Conservation (phyloP, 2,113 vertebrate genomes). For the Vulpes vulpes region DNA sequence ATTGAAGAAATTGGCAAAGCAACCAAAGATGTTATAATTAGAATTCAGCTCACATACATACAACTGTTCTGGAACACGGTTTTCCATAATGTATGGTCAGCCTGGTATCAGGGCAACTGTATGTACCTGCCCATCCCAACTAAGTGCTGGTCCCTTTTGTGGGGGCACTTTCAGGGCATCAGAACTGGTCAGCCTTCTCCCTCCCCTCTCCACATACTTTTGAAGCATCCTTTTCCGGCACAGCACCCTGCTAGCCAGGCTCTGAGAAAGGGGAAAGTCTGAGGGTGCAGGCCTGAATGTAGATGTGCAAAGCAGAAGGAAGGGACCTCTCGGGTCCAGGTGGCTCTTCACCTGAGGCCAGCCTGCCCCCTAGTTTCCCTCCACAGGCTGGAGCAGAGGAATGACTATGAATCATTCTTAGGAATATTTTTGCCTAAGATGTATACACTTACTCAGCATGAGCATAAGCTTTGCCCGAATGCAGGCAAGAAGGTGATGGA, state of each 20-base stretch:
- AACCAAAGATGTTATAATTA: not conserved
- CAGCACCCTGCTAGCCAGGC: not conserved
- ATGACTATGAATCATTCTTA: conserved; percentile 47
- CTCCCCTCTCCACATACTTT: not conserved
- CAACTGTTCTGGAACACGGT: not conserved
- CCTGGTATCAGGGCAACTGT: not conserved
- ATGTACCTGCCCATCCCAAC: not conserved
- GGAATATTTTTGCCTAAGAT: conserved; percentile 34
- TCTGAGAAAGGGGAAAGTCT: not conserved
- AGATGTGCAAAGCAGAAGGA: not conserved
- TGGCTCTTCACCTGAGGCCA: not conserved
- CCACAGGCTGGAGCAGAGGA: not conserved
- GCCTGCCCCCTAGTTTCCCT: not conserved
- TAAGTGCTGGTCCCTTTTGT: not conserved
- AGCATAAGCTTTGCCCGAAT: not conserved
- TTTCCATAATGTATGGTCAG: not conserved
- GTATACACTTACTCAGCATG: not conserved
- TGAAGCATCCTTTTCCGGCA: not conserved
- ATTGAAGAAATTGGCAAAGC: conserved; percentile 7
- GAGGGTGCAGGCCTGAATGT: not conserved
- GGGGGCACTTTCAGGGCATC: not conserved
- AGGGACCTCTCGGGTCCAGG: not conserved
- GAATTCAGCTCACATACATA: not conserved
- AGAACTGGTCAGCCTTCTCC: not conserved
- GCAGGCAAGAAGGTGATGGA: not conserved